Percentiles rank a stretch among this genome's conserved stretches.
phyloP scores from a whole-genome alignment of 2,113 vertebrate genomes.

The Tinamus guttatus region DNA sequence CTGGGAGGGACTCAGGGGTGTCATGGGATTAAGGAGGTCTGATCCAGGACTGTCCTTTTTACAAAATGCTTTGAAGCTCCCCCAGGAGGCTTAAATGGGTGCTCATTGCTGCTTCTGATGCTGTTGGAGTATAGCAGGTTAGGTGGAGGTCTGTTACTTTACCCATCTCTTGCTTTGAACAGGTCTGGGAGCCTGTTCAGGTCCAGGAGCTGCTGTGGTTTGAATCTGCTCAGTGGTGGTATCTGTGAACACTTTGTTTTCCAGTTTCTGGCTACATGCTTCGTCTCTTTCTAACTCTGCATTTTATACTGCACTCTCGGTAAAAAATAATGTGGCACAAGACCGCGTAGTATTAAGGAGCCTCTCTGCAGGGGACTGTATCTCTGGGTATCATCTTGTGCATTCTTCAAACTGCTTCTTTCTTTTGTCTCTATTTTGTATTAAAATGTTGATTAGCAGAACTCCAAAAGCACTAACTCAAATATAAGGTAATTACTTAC shows the following conservation, averaged over 20 bases:
- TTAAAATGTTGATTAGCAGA: not conserved
- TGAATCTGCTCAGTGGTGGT: not conserved
- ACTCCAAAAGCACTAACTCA: not conserved
- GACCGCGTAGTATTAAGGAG: not conserved
- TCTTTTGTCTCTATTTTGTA: not conserved
- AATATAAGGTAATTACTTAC: not conserved
- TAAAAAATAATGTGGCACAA: not conserved
- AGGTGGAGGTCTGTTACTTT: too few species aligned
- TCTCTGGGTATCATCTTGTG: not conserved
- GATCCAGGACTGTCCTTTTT: not conserved
- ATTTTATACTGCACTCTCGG: not conserved
- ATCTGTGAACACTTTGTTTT: not conserved
- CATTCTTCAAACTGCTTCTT: not conserved
- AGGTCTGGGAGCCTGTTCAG: too few species aligned
- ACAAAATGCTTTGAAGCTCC: not conserved
- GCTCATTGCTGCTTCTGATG: not conserved
- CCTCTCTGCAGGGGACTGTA: not conserved
- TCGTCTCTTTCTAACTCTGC: not conserved
- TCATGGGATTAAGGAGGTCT: not conserved
- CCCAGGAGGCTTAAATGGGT: not conserved
- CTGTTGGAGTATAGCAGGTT: not conserved
- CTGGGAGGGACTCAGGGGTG: not conserved
- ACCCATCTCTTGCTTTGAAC: not conserved
- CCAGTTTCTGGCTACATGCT: not conserved
- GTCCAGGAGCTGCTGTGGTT: not conserved